Percentiles rank a stretch among this genome's conserved stretches.
Evolutionary conservation across 2,888 invertebrate species (phyloP).

Genomic region (Ochropacha duplaris): DNA sequence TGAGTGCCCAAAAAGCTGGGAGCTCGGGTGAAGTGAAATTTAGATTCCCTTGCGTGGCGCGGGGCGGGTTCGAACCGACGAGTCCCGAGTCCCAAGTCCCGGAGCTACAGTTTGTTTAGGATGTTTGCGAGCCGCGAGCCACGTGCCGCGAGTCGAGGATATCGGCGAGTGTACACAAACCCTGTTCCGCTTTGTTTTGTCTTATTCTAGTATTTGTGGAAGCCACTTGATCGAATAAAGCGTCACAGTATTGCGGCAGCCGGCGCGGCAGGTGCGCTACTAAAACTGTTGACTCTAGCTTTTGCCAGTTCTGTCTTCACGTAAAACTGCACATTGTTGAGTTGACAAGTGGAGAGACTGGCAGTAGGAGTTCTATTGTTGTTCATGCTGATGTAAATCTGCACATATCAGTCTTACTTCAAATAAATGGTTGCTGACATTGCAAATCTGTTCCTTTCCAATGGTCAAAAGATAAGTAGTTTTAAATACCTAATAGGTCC

Average conservation of each 20-base stretch:
- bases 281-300: neutral
- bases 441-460: too few species aligned
- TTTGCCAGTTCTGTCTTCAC: neutral
- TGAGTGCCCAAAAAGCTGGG: neutral
- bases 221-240: constrained; percentile 20
- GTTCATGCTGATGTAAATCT: too few species aligned
- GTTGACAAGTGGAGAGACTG: neutral
- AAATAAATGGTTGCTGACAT: too few species aligned
- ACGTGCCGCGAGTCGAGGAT: constrained; percentile 8
- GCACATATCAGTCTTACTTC: too few species aligned
- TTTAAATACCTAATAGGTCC: too few species aligned
- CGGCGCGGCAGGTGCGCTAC: neutral
- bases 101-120: constrained; percentile 45
- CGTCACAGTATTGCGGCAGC: neutral
- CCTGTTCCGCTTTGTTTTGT: constrained; percentile 29
- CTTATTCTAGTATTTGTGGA: constrained; percentile 37
- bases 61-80: neutral
- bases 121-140: too few species aligned
- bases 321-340: neutral
- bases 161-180: constrained; percentile 14
- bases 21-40: neutral
- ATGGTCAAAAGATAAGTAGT: too few species aligned
- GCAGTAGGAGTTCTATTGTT: too few species aligned
- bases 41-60: constrained; percentile 4
- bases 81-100: constrained; percentile 9